A percentile compares a stretch with the other conserved stretches of the same genome.
These are phyloP conservation scores for Pavo muticus DNA, from an alignment of 2,113 vertebrate species.

Conservation along the genomic window DNA sequence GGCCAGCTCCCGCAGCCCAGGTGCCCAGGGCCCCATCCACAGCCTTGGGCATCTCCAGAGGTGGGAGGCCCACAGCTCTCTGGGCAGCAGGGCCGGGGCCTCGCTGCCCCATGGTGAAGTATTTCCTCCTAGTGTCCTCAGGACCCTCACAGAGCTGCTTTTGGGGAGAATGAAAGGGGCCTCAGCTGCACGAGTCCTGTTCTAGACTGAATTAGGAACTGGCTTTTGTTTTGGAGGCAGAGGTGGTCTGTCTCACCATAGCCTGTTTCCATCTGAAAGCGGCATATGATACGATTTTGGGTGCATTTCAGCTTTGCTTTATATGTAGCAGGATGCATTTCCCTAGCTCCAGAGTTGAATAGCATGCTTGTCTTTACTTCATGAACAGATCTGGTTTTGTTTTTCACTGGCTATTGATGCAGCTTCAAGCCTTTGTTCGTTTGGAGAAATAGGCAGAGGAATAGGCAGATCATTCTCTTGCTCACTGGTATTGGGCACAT, in stretches of 20 bases:
- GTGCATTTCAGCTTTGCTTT: accelerated
- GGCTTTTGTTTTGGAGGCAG: not conserved
- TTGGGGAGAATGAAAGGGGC: not conserved
- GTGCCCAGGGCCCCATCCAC: not conserved
- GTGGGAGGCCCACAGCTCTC: not conserved
- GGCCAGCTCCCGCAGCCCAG: not conserved
- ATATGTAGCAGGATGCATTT: not conserved
- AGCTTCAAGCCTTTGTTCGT: not conserved
- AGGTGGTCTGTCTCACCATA: accelerated
- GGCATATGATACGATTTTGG: accelerated
- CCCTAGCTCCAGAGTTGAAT: not conserved
- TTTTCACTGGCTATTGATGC: not conserved
- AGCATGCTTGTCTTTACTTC: not conserved
- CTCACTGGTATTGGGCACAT: accelerated
- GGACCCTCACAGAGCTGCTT: not conserved
- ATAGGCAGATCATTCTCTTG: not conserved
- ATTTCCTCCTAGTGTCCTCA: not conserved
- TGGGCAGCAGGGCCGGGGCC: not conserved
- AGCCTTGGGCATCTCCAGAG: not conserved
- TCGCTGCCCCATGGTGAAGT: not conserved
- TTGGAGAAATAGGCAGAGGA: not conserved
- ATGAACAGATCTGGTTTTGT: not conserved
- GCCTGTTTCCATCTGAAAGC: not conserved
- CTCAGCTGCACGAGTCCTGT: not conserved
- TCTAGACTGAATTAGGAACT: not conserved